Base-by-base conservation (phyloP, 2,113 vertebrate genomes). In the Chaetodon auriga region DNA sequence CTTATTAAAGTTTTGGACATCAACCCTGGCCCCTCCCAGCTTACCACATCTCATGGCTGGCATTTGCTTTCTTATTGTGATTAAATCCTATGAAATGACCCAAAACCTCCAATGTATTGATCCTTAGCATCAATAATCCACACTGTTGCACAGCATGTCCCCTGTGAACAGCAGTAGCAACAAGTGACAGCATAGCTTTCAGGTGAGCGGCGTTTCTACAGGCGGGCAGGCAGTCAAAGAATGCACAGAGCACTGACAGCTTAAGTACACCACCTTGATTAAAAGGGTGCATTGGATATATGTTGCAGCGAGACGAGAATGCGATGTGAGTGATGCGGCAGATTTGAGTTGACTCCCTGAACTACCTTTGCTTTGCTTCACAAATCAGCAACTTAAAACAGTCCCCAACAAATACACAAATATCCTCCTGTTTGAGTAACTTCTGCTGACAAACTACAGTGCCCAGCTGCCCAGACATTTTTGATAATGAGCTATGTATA, bases 21-120 rank as follows among this genome's bases (percentile, higher is more conserved):
- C 7, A 14, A 58, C 14, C 54, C 18, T 1, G 2, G 25, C 12
- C 13, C 23, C 12, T 46, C n/a, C 45, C 2, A 16, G 38, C 2
- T 21, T 11, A 55, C n/a, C 54, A 23, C 23, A 0, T 49, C 16
- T 48, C 5, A 55, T 49, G 8, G 69, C 25, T 41, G 13, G 14
- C 5, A 16, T 7, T 53, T 45, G 9, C 64, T 46, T 62, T 74
- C 10, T 75, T 19, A 36, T 6, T 71, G 7, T 66, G 30, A 81
- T 62, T 51, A 72, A 81, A 68, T 69, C 1, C 38, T 2, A 55
- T 38, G 64, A 45, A 72, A 68, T 51, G 21, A 77, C 16, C 25
- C 14, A n/a, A n/a, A n/a, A 76, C 38, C 3, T 63, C 16, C n/a
- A 23, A 64, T 55, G 5, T 21, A 57, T 5, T 58, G 25, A 64